Evolutionary conservation across 2,113 vertebrate genomes (phyloP).

Genomic region (Petaurus breviceps): DNA sequence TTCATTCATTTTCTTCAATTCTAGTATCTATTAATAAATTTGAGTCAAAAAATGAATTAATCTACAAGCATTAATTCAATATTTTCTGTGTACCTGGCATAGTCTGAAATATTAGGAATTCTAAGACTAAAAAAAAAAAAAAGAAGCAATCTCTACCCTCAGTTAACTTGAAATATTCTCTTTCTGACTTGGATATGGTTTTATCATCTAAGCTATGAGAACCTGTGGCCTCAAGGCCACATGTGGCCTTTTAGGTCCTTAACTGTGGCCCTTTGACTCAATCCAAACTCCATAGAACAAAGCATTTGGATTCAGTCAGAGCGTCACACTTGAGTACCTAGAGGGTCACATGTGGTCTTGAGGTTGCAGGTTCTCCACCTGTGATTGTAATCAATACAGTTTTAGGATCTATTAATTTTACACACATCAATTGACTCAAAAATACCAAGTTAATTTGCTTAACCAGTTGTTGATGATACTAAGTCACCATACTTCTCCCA

Average conservation of each 20-base stretch:
- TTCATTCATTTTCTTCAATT: not conserved
- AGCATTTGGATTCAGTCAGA: no score
- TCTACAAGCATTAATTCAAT: not conserved
- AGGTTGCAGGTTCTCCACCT: no score
- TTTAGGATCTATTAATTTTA: not conserved
- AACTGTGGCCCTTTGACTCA: no score
- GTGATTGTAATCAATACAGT: not conserved
- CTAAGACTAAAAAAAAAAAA: slow-evolving; percentile 16
- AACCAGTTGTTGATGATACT: not conserved
- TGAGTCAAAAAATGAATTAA: not conserved
- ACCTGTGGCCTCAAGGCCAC: no score
- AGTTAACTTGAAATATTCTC: not conserved
- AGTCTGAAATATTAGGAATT: no score
- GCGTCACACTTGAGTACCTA: no score
- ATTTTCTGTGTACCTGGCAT: not conserved
- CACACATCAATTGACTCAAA: slow-evolving; percentile 18
- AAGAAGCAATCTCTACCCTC: not conserved
- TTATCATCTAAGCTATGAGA: not conserved
- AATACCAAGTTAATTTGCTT: slow-evolving; percentile 15
- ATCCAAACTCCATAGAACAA: no score
- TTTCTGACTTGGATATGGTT: slow-evolving; percentile 45
- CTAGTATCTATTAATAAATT: not conserved
- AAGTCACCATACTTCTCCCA: not conserved
- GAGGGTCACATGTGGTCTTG: no score
- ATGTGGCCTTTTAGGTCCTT: no score